phyloP scores from a whole-genome alignment of 2,888 invertebrate genomes.

The Galerucella pusilla region DNA sequence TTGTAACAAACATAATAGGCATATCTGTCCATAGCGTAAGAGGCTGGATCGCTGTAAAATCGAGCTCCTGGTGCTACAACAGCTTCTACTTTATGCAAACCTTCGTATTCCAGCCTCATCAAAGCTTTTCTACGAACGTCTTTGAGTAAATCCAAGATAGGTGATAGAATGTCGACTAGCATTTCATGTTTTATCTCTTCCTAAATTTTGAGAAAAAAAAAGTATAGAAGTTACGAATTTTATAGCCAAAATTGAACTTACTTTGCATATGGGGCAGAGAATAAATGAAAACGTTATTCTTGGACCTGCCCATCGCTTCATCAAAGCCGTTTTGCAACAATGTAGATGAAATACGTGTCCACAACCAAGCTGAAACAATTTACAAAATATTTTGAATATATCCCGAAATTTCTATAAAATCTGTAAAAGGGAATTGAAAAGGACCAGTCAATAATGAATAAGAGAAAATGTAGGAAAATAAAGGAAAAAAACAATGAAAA shows the following conservation, averaged over 20 bases:
- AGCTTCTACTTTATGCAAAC: conserved; percentile 80
- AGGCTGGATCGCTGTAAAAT: conserved; percentile 83
- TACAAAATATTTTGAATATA: not conserved
- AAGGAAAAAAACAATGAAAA: too few species aligned
- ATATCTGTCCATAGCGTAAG: conserved; percentile 96
- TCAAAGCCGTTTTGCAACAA: conserved; percentile 87
- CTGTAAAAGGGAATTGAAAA: not conserved
- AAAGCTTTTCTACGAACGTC: conserved; percentile 94
- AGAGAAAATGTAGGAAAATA: too few species aligned
- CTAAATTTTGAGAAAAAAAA: conserved; percentile 59
- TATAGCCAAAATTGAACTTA: conserved; percentile 59
- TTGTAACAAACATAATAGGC: conserved; percentile 98
- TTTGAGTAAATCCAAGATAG: conserved; percentile 83
- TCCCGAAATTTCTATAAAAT: not conserved
- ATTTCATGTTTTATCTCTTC: conserved; percentile 86
- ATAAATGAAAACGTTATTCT: conserved; percentile 96
- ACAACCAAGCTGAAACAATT: conserved; percentile 77
- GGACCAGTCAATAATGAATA: not conserved
- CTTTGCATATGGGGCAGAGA: conserved; percentile 96
- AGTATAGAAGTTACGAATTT: too few species aligned
- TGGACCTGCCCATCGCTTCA: conserved; percentile 93
- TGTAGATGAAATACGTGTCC: conserved; percentile 97
- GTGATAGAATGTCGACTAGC: conserved; percentile 80
- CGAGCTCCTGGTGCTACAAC: conserved; percentile 74
- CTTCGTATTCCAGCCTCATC: conserved; percentile 97